A percentile compares a stretch with the other conserved stretches of the same genome.
Conservation (phyloP, 2,113 vertebrate species). For the Poicephalus meyeri region DNA sequence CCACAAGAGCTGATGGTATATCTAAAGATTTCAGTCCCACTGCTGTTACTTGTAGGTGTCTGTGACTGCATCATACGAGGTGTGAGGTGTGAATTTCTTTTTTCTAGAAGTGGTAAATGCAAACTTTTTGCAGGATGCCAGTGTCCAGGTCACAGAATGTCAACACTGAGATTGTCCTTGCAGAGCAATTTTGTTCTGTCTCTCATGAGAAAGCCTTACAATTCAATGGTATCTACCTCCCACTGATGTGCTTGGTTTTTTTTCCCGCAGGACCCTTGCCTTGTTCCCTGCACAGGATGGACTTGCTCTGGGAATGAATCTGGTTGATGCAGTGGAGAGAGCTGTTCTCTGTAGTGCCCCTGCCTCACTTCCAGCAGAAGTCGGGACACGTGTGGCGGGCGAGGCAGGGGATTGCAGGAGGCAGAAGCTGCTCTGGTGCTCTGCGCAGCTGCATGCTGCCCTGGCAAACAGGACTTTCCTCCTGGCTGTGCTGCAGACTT, state of each 20-base stretch:
- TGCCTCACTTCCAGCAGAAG: conserved; percentile 38
- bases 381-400: fast-evolving
- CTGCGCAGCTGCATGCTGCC: conserved; percentile 14
- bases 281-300: background rate
- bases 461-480: background rate
- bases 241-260: fast-evolving
- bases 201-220: background rate
- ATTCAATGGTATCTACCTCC: fast-evolving
- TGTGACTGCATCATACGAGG: background rate
- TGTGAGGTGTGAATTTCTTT: background rate
- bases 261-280: background rate
- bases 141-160: background rate
- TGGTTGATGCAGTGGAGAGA: background rate
- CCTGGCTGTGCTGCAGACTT: conserved; percentile 6
- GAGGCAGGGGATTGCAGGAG: conserved; percentile 21
- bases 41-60: background rate
- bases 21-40: background rate
- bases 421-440: background rate
- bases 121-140: background rate
- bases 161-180: background rate
- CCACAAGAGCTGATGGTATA: fast-evolving
- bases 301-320: conserved; percentile 33
- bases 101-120: background rate
- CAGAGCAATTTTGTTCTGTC: background rate
- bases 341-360: conserved; percentile 14